phyloP scores from a whole-genome alignment of 2,888 invertebrate species.

The Crioceris asparagi region DNA sequence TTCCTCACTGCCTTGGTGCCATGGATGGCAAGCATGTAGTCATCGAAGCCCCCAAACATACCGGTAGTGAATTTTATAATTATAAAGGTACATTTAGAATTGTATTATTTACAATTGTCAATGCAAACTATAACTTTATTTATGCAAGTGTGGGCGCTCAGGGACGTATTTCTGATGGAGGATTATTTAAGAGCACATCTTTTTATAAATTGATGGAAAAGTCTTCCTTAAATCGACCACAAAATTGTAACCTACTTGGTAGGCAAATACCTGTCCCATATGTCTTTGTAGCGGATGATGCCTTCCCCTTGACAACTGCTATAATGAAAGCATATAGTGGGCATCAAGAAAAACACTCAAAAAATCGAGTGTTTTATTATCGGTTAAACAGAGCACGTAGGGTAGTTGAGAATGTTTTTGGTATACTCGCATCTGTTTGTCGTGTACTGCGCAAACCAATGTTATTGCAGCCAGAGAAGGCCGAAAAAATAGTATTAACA shows the following conservation, averaged over 20 bases:
- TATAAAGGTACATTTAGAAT: slow-evolving; percentile 5
- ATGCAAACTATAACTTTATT: slow-evolving; percentile 2
- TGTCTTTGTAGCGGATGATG: slow-evolving; percentile 9
- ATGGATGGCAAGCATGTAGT: slow-evolving; percentile 3
- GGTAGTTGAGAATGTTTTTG: slow-evolving; percentile 9
- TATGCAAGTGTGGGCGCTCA: not conserved
- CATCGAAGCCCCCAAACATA: slow-evolving; percentile 1
- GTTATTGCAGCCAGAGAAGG: slow-evolving; percentile 2
- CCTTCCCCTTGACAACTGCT: slow-evolving; percentile 4
- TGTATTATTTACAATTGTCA: slow-evolving; percentile 6
- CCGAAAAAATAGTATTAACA: slow-evolving; percentile 4
- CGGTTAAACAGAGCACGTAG: slow-evolving; percentile 4
- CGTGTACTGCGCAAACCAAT: slow-evolving; percentile 4
- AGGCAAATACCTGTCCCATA: slow-evolving; percentile 4
- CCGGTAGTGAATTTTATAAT: slow-evolving; percentile 7
- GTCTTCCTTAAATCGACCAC: too few relatives aligned
- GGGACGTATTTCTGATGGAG: slow-evolving; percentile 2
- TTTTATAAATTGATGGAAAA: too few relatives aligned
- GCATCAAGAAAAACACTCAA: slow-evolving; percentile 4
- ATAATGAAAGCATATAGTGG: slow-evolving; percentile 9
- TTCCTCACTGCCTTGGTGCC: slow-evolving; percentile 6
- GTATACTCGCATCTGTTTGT: slow-evolving; percentile 5
- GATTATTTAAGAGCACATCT: slow-evolving; percentile 1
- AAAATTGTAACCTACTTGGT: slow-evolving; percentile 5
- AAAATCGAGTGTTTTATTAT: slow-evolving; percentile 7